These are phyloP conservation scores for Aculops lycopersici DNA, from an alignment of 1,140 invertebrate genomes.

Conservation along the genomic window DNA sequence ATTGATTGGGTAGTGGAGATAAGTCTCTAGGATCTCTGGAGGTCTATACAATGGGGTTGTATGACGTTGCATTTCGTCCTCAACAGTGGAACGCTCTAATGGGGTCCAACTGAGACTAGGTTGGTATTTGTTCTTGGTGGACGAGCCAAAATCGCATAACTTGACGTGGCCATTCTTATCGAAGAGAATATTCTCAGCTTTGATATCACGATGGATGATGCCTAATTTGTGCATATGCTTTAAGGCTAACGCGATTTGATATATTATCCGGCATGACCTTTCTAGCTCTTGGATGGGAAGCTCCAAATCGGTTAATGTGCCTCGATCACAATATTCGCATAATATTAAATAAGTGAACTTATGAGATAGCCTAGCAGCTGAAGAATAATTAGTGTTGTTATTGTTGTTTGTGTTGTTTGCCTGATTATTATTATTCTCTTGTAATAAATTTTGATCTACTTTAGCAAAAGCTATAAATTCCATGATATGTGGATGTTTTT, in stretches of 20 bases:
- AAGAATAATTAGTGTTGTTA: neutral
- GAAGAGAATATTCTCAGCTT: conserved; percentile 36
- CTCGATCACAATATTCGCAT: conserved; percentile 10
- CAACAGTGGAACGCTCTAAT: conserved; percentile 54
- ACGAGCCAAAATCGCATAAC: conserved; percentile 92
- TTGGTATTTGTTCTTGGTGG: conserved; percentile 43
- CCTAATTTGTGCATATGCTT: conserved; percentile 5
- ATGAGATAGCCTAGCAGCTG: neutral
- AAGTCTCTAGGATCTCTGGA: conserved; percentile 88
- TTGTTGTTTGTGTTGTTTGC: neutral
- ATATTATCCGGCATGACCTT: conserved; percentile 6
- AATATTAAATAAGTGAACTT: neutral
- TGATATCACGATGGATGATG: conserved; percentile 9
- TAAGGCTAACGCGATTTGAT: conserved; percentile 4
- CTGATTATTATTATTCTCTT: too few relatives aligned
- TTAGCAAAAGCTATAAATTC: conserved; percentile 7
- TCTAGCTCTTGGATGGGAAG: conserved; percentile 4
- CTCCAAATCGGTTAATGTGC: conserved; percentile 6
- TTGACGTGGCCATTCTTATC: conserved; percentile 50
- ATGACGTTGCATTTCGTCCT: conserved; percentile 42
- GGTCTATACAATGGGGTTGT: conserved; percentile 35
- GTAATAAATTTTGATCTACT: conserved; percentile 6
- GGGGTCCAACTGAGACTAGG: conserved; percentile 68
- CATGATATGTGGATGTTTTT: conserved; percentile 9
- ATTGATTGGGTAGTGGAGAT: conserved; percentile 74